A percentile compares a stretch with the other conserved stretches of the same genome.
Conservation (phyloP, 92 coral and sea anemone genomes). For the Muricea muricata region DNA sequence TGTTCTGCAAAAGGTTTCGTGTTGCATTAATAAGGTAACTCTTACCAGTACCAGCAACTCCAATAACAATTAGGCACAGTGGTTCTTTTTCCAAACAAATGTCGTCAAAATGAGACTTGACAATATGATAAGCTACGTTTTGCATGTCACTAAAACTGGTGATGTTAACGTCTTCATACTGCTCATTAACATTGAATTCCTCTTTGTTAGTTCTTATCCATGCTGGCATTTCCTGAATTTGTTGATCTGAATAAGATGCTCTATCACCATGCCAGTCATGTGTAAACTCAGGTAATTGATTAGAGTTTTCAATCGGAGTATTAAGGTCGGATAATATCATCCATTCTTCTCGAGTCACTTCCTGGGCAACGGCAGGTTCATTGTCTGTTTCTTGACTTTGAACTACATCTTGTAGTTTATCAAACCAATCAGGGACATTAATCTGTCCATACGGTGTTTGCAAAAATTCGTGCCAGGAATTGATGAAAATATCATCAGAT, state of each 20-base stretch:
- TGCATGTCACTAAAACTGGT: constrained; percentile 65
- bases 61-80: constrained; percentile 35
- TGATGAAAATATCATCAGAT: constrained; percentile 39
- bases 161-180: constrained; percentile 34
- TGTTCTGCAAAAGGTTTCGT: constrained; percentile 16
- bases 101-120: constrained; percentile 53
- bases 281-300: neutral
- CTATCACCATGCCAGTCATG: constrained; percentile 66
- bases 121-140: constrained; percentile 51
- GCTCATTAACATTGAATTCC: neutral
- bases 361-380: constrained; percentile 7
- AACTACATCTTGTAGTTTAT: constrained; percentile 57
- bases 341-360: constrained; percentile 54
- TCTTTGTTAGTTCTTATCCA: constrained; percentile 57
- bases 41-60: constrained; percentile 48
- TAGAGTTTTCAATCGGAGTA: constrained; percentile 41
- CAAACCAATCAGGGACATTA: constrained; percentile 72
- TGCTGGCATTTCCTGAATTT: no score
- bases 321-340: constrained; percentile 61
- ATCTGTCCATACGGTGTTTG: constrained; percentile 58
- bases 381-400: constrained; percentile 50
- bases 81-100: constrained; percentile 45
- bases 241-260: constrained; percentile 65
- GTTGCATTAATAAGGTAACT: no score
- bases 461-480: constrained; percentile 31